Conservation (phyloP, 2,113 vertebrate genomes). For the Syrrhaptes paradoxus region DNA sequence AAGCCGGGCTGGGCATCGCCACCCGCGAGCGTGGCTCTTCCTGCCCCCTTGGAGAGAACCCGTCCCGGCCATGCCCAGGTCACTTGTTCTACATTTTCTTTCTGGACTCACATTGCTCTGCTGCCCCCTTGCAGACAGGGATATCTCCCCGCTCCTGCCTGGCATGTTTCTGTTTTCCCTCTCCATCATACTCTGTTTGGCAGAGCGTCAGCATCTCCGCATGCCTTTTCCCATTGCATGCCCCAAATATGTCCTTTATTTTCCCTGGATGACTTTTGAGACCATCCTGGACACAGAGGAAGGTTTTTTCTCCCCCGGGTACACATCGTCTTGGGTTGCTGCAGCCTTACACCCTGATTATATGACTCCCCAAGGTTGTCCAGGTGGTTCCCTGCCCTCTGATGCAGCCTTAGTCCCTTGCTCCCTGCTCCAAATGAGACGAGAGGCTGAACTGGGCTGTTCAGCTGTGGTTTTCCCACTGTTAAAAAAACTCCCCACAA, state of each 20-base stretch:
- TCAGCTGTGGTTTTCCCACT: neutral
- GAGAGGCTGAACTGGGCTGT: neutral
- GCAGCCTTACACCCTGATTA: neutral
- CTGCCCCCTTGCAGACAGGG: no score
- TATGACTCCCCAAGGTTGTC: no score
- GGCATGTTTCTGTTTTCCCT: neutral
- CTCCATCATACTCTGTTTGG: neutral
- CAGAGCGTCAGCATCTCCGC: neutral
- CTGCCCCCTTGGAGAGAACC: neutral
- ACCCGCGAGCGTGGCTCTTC: neutral
- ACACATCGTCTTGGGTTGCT: neutral
- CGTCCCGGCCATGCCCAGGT: neutral
- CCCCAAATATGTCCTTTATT: neutral
- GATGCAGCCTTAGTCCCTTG: neutral
- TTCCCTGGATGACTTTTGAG: neutral
- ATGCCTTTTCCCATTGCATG: neutral
- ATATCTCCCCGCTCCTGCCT: neutral
- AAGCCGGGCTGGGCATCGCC: neutral
- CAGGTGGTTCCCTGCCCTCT: neutral
- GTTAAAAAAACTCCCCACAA: neutral
- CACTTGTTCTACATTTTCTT: neutral
- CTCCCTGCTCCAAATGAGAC: neutral
- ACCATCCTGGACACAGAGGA: neutral
- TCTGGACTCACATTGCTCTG: neutral
- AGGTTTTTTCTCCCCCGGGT: fast-evolving